Base-by-base conservation (phyloP, 2,888 invertebrate species). In the Diachrysia chrysitis region DNA sequence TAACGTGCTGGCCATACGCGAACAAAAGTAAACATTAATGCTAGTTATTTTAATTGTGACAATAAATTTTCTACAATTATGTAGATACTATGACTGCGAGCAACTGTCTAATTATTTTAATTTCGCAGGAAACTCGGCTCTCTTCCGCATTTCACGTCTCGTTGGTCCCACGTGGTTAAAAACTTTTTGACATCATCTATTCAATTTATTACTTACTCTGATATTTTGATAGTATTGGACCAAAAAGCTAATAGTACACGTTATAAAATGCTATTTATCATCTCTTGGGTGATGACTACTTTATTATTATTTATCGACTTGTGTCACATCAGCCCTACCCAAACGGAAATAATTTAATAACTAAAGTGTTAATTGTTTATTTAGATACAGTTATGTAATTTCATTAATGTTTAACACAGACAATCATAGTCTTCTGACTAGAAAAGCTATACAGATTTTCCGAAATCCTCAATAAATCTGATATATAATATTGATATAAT, bases 391-490 rank as follows among this genome's bases (percentile, higher is more conserved):
- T 66, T 70, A 72, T 83, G 82, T 82, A 85, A 82, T 83, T 83
- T 84, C 77, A 83, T 81, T 81, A 80, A 86, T 84, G 82, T 89
- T 88, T 88, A 90, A 91, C 87, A 90, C 87, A 93, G 90, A 93
- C 92, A 90, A 91, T 91, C 87, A 88, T 93, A 94, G 93, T 94
- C 93, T 88, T 87, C 84, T 94, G 94, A 95, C 95, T 94, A 95
- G 95, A 95, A 93, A 89, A 86, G 90, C 88, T 90, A 91, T 86
- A 91, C 89, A 90, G 89, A 90, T 90, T 90, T 84, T 85, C 83
- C 83, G 83, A 85, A 86, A 86, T 83, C 78, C 79, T 86, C 85
- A 85, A 86, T 83, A 88, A 90, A 90, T 90, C 89, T 90, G 90
- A 86, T 83, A 84, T 82, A 87, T 80, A 85, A 86, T 78, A 82